Base-by-base conservation (phyloP, 2,888 invertebrate species). In the Apodemia duryi region DNA sequence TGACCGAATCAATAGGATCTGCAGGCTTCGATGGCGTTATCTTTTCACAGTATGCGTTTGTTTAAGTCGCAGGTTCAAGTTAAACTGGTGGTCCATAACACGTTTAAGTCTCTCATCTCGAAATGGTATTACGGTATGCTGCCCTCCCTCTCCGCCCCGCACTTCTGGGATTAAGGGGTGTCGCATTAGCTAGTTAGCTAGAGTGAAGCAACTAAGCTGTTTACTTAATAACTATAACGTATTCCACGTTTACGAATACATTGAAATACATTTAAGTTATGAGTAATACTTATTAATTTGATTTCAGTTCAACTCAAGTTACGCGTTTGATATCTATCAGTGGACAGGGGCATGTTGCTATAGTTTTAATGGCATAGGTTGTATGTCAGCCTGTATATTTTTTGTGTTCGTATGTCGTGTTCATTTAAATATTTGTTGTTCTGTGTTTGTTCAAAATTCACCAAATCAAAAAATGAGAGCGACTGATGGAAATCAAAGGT, bases 51-150 rank as follows among this genome's bases (percentile, higher is more conserved):
- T 69, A 67, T 67, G 67, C 67, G 67, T 63, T 64, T 64, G 68
- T 63, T 66, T 66, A 71, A 69, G 65, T 46, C 71, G 71, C 66
- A 69, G 68, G 84, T 74, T 83, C 84, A 77, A 52, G 74, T 70
- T 79, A 70, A 32, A 68, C 67, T 82, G 87, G 88, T 73, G 76
- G 79, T 78, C 76, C 77, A 75, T 89, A 90, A 91, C 85, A 77
- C 79, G 82, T 88, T 90, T 90, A 89, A 90, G 89, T 86, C 88
- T 84, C 83, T 90, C 90, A 88, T 91, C 90, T 89, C 88, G 84
- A 82, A 90, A 90, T 89, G 88, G 89, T 84, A 88, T 91, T 90
- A 91, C 83, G 79, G 84, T 77, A 83, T 82, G 81, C 79, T 49
- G 13, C 74, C 78, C 76, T 77, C 74, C 77, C 75, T 72, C 77